Evolutionary conservation across 2,113 vertebrate species (phyloP).

Genomic region (Pseudopodoces humilis): DNA sequence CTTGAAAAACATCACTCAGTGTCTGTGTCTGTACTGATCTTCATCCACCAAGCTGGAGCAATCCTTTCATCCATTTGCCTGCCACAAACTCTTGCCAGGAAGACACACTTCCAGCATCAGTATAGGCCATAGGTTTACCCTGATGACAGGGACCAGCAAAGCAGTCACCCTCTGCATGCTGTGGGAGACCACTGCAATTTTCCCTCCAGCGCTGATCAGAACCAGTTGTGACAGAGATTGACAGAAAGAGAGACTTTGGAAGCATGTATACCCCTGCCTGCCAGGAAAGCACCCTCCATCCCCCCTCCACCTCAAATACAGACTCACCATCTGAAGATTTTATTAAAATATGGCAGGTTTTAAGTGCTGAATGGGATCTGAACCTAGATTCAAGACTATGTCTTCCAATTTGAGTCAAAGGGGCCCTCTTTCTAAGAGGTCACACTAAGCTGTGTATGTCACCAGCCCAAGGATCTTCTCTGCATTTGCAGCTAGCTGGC

Average conservation of each 20-base stretch:
- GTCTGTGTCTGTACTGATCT: background rate
- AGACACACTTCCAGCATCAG: background rate
- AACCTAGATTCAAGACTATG: background rate
- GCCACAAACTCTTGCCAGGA: background rate
- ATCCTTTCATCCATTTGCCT: background rate
- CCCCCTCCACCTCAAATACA: background rate
- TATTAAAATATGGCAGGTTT: background rate
- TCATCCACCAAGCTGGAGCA: background rate
- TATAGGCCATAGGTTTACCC: background rate
- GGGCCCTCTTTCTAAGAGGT: background rate
- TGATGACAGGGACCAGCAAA: background rate
- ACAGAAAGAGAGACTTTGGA: background rate
- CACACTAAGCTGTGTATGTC: background rate
- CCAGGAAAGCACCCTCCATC: background rate
- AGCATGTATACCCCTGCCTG: background rate
- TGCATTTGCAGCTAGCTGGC: background rate
- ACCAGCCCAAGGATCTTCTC: background rate
- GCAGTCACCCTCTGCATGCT: background rate
- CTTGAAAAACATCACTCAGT: background rate
- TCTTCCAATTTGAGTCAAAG: background rate
- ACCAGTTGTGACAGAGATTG: background rate
- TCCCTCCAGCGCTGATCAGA: background rate
- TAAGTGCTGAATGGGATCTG: background rate
- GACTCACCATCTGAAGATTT: background rate
- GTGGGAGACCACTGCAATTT: background rate